Conservation (phyloP, 2,113 vertebrate genomes). For the Nyctibius bracteatus region DNA sequence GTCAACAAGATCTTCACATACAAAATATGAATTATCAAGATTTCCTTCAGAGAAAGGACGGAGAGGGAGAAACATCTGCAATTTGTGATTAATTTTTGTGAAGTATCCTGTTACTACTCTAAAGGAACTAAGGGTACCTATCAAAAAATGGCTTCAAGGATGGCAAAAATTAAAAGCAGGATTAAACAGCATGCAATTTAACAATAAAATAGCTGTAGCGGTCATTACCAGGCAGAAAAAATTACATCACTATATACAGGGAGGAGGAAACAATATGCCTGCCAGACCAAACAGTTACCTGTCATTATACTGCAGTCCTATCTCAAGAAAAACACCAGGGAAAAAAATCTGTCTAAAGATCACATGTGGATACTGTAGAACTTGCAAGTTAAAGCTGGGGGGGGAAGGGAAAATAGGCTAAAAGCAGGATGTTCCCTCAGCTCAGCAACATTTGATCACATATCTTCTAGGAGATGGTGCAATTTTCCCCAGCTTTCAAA, state of each 20-base stretch:
- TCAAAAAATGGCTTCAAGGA: neutral
- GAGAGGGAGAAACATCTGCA: neutral
- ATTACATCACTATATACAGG: neutral
- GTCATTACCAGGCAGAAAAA: neutral
- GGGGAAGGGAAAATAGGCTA: neutral
- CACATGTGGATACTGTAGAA: neutral
- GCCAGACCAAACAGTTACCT: neutral
- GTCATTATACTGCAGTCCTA: neutral
- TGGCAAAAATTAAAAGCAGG: neutral
- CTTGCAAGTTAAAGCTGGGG: neutral
- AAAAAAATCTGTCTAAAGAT: neutral
- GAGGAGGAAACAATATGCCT: neutral
- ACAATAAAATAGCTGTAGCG: neutral
- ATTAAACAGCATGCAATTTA: neutral
- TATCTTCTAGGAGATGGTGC: neutral
- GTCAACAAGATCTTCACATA: neutral
- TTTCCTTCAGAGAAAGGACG: neutral
- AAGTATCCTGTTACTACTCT: neutral
- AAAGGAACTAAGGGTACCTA: neutral
- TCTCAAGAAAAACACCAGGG: neutral
- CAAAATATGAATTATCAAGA: neutral
- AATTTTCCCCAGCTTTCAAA: neutral
- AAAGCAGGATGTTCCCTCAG: neutral
- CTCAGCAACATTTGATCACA: neutral
- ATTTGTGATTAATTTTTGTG: neutral